Conservation (phyloP, 2,113 vertebrate genomes). For the Phasianus colchicus region DNA sequence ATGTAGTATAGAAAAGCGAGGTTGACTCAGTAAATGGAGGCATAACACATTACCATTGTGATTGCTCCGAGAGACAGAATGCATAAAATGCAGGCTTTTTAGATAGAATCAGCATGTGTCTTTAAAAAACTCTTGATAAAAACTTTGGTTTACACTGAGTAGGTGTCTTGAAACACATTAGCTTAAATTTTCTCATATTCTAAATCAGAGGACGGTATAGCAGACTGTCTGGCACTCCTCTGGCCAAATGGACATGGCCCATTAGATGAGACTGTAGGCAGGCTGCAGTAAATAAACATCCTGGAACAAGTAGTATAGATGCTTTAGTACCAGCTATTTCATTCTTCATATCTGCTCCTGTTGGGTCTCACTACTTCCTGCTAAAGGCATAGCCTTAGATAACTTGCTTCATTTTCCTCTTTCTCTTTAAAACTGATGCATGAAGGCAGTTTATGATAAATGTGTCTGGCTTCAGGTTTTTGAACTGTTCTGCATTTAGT, state of each 20-base stretch:
- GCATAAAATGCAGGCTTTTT: neutral
- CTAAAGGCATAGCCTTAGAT: neutral
- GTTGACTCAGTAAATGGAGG: neutral
- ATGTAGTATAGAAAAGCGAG: neutral
- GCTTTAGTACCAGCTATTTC: neutral
- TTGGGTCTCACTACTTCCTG: neutral
- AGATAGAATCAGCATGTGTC: neutral
- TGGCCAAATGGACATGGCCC: rapidly evolving
- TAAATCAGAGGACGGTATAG: neutral
- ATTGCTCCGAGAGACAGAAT: neutral
- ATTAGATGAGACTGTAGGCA: neutral
- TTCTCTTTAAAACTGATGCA: neutral
- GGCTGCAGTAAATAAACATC: neutral
- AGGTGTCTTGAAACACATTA: neutral
- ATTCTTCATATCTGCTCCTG: neutral
- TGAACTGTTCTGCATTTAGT: neutral
- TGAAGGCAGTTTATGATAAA: neutral
- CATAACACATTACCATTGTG: neutral
- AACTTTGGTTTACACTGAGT: neutral
- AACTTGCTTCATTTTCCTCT: neutral
- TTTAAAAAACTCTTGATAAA: neutral
- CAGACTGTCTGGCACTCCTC: neutral
- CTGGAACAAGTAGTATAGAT: neutral
- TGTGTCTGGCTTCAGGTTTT: neutral
- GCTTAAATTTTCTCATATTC: neutral